Evolutionary conservation across 1,140 invertebrate genomes (phyloP), one percentile per base, ranked within the genome.

Genomic region (Drosophila kurseongensis): DNA sequence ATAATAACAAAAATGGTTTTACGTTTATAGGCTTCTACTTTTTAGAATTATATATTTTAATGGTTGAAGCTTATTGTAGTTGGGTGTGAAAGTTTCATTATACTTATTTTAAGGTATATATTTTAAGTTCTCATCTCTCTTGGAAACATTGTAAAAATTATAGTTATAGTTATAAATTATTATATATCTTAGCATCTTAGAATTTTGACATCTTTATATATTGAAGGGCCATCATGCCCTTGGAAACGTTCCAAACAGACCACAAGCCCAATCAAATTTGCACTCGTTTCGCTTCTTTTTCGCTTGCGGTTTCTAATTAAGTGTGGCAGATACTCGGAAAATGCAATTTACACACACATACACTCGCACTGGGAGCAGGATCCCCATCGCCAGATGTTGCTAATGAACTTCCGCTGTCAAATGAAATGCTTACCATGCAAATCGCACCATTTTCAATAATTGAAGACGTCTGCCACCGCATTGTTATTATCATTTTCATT

Each of bases 401-500:
- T 78, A 88, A 88, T 86, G 83, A 86, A 76, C 84, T 88, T 86
- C 82, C 82, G 82, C 79, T 76, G 83, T 79, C 78, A 88, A 86
- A 86, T 82, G 71, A 83, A 86, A 78, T 75, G 83, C 83, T 86
- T 88, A 59, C 75, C 80, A 88, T 83, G 83, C 83, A 88, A 88
- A 88, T 88, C 76, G 72, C 73, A 40, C 45, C 83, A 73, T 77
- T 80, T 89, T 88, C 84, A 84, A 89, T 88, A 88, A 88, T 88
- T 84, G 84, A 80, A 80, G 72, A 58, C 38, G 75, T 54, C 63
- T 59, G 72, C 75, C 71, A 65, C 83, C 75, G 74, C 78, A 85
- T 86, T 86, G 78, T 89, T 88, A 86, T 86, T 83, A 89, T 89
- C 74, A 88, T 88, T 88, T 88, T 78, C 69, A 86, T 86, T 82